A percentile compares a stretch with the other conserved stretches of the same genome.
phyloP scores from a whole-genome alignment of 2,888 invertebrate genomes.

The Trimorus sp. region DNA sequence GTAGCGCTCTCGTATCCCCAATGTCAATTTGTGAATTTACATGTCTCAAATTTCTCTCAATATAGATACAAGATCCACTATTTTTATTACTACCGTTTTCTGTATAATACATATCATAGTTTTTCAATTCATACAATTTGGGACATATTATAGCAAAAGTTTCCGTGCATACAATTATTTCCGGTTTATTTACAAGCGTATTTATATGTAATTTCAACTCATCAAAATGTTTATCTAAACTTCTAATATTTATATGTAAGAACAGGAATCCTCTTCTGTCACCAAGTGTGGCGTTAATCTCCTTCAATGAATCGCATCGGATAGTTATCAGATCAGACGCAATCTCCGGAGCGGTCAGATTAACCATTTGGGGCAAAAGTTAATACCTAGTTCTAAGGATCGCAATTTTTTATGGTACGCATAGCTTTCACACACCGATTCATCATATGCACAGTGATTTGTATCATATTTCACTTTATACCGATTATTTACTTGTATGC shows the following conservation, averaged over 20 bases:
- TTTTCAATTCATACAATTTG: neutral
- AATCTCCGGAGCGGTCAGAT: neutral
- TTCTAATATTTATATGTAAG: constrained; percentile 26
- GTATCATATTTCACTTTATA: neutral
- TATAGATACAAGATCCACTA: constrained; percentile 9
- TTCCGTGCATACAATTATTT: constrained; percentile 32
- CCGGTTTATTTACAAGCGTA: constrained; percentile 6
- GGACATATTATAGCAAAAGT: neutral
- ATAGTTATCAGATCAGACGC: neutral
- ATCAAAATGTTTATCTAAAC: constrained; percentile 12
- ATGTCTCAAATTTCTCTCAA: neutral
- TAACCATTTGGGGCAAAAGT: neutral
- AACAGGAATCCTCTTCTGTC: neutral
- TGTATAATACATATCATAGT: neutral
- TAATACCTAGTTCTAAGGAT: neutral
- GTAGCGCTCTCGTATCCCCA: neutral
- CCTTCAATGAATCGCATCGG: neutral
- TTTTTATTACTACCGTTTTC: constrained; percentile 18
- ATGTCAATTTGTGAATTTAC: neutral
- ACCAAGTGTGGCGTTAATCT: neutral
- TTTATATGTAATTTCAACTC: neutral
- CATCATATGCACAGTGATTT: constrained; percentile 4
- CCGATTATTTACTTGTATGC: neutral
- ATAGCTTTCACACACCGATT: constrained; percentile 6
- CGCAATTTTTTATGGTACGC: neutral